Conservation (phyloP, 2,113 vertebrate species). For the Ranitomeya imitator region DNA sequence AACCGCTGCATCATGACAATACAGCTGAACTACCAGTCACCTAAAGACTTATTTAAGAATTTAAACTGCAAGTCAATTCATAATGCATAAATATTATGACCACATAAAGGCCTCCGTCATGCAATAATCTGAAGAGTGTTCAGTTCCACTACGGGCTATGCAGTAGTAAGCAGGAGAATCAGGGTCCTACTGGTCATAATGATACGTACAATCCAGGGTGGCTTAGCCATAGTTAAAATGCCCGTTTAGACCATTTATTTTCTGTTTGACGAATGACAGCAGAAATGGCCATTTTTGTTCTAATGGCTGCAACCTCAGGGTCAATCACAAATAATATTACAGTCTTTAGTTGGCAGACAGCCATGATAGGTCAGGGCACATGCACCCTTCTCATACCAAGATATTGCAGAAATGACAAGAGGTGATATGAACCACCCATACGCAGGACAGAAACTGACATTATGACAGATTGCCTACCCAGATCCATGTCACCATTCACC, state of each 20-base stretch:
- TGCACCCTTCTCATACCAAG: not conserved
- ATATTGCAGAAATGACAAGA: constrained; percentile 10
- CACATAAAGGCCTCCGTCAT: too few relatives aligned
- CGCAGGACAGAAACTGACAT: constrained; percentile 28
- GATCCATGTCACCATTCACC: constrained; percentile 4
- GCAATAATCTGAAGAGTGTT: too few relatives aligned
- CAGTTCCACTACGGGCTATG: too few relatives aligned
- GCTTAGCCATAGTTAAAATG: not conserved
- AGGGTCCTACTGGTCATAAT: not conserved
- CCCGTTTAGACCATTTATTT: not conserved
- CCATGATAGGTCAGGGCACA: constrained; percentile 3
- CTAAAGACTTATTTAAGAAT: too few relatives aligned
- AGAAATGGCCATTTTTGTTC: not conserved
- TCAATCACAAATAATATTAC: constrained; percentile 45
- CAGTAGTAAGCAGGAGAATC: not conserved
- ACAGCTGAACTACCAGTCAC: too few relatives aligned
- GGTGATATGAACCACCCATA: not conserved
- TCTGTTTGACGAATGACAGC: not conserved
- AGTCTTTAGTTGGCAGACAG: not conserved
- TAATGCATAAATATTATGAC: too few relatives aligned
- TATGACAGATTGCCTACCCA: constrained; percentile 29
- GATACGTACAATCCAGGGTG: not conserved
- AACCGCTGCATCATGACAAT: too few relatives aligned
- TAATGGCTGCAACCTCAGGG: constrained; percentile 18
- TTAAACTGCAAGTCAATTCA: too few relatives aligned